Conservation (phyloP, 2,797 vertebrate species). For the Tolypeutes matacus region DNA sequence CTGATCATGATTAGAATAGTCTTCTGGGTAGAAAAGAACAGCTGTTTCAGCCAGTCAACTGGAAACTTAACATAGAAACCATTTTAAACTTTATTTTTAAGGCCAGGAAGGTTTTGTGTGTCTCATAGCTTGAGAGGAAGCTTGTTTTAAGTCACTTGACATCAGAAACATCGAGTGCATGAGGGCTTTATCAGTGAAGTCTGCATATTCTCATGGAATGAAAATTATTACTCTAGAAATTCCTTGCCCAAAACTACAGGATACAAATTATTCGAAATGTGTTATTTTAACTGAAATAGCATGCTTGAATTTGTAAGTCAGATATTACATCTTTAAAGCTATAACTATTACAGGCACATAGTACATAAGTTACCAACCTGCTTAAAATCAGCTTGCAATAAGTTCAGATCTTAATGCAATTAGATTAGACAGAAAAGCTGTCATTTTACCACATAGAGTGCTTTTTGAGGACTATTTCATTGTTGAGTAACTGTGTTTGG, state of each 20-base stretch:
- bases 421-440: slow-evolving; percentile 22
- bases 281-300: slow-evolving; percentile 36
- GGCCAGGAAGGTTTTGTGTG: background rate
- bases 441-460: background rate
- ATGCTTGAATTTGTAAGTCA: slow-evolving; percentile 32
- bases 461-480: slow-evolving; percentile 38
- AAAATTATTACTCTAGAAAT: slow-evolving; percentile 17
- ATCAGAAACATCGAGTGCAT: background rate
- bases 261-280: background rate
- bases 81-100: slow-evolving; percentile 15
- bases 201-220: background rate
- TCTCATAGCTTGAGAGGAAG: slow-evolving; percentile 7
- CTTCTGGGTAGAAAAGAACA: slow-evolving; percentile 40
- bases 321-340: slow-evolving; percentile 14
- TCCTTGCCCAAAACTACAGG: slow-evolving; percentile 1
- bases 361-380: background rate
- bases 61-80: slow-evolving; percentile 15
- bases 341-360: background rate
- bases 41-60: slow-evolving; percentile 6
- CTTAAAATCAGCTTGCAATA: slow-evolving; percentile 40
- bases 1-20: background rate
- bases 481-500: background rate
- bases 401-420: background rate
- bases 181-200: background rate
- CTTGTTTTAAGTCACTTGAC: slow-evolving; percentile 14